A percentile compares a stretch with the other conserved stretches of the same genome.
These are phyloP conservation scores for Astyanax mexicanus DNA, from an alignment of 2,797 vertebrate species.

Conservation along the genomic window DNA sequence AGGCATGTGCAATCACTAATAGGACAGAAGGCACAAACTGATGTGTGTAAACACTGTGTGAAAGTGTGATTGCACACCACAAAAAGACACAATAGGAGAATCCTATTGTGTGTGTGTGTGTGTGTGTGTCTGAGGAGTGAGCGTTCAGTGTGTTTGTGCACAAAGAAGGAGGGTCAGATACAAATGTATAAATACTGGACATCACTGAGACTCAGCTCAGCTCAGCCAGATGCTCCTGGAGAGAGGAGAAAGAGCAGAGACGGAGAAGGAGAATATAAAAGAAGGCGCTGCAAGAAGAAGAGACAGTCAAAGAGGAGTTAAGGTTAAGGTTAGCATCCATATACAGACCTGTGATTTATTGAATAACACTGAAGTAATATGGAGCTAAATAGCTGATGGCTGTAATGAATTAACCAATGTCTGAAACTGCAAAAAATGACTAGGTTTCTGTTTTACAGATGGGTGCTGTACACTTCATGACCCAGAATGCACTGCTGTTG, in stretches of 20 bases:
- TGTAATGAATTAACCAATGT: too few species aligned
- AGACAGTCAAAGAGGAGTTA: not conserved
- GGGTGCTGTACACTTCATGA: slow-evolving; percentile 15
- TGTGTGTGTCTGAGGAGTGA: slow-evolving; percentile 53
- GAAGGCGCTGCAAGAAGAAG: not conserved
- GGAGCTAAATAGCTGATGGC: too few species aligned
- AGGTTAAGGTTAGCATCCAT: not conserved
- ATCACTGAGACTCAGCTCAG: slow-evolving; percentile 42
- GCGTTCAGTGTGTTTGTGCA: slow-evolving; percentile 29
- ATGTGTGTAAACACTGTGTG: not conserved
- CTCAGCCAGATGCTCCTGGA: slow-evolving; percentile 43
- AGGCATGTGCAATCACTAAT: not conserved
- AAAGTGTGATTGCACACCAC: slow-evolving; percentile 1
- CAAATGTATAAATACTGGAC: slow-evolving; percentile 74
- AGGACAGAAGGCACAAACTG: not conserved
- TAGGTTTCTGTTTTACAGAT: slow-evolving; percentile 33
- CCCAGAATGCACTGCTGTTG: slow-evolving; percentile 50
- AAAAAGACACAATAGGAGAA: not conserved
- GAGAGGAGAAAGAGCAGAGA: slow-evolving; percentile 18
- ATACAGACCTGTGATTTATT: not conserved
- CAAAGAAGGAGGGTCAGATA: slow-evolving; percentile 54
- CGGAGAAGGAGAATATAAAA: not conserved
- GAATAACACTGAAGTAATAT: not conserved
- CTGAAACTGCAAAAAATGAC: too few species aligned
- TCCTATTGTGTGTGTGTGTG: slow-evolving; percentile 18